Base-by-base conservation (phyloP, 2,888 invertebrate species). In the Heteromurus nitidus region DNA sequence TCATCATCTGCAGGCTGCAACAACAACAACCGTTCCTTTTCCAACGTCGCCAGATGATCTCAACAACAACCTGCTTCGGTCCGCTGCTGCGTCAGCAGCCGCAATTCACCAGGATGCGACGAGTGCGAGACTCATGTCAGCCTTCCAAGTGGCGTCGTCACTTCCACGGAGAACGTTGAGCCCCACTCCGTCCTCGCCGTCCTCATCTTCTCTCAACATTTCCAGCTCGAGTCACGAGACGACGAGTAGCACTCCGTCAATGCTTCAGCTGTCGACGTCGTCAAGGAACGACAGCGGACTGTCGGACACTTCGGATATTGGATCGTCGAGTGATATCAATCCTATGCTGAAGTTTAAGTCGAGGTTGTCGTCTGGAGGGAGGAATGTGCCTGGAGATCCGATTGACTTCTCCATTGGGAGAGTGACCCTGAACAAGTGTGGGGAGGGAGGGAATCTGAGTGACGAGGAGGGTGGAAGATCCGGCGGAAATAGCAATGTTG, bases 331-430 rank as follows among this genome's bases (percentile, higher is more conserved):
- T 16, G 62, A 62, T 16, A 28, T 62, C n/a, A 31, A n/a, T n/a
- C n/a, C n/a, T n/a, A n/a, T n/a, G n/a, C n/a, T n/a, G n/a, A n/a
- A n/a, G n/a, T n/a, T n/a, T n/a, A n/a, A 9, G 24, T 76, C 80
- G n/a, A 22, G 70, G 22, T 72, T 55, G 1, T 69, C 76, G 0
- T 72, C 82, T n/a, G 36, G 28, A 1, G 74, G 42, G 53, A 7
- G 58, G 42, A 26, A 58, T 47, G 64, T 62, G 1, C 36, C 2
- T n/a, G 80, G 82, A n/a, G 77, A 70, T 58, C 86, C 86, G 9
- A 53, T 86, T 60, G 86, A 86, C 68, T 86, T 86, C 42, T 86
- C 86, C 3, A 70, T 83, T 13, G 70, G 80, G 26, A 70, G 69
- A 65, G 68, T 84, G 5, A 64, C 73, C 24, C 7, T 24, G 55